phyloP scores from a whole-genome alignment of 2,113 vertebrate species.

The Gadus chalcogrammus region DNA sequence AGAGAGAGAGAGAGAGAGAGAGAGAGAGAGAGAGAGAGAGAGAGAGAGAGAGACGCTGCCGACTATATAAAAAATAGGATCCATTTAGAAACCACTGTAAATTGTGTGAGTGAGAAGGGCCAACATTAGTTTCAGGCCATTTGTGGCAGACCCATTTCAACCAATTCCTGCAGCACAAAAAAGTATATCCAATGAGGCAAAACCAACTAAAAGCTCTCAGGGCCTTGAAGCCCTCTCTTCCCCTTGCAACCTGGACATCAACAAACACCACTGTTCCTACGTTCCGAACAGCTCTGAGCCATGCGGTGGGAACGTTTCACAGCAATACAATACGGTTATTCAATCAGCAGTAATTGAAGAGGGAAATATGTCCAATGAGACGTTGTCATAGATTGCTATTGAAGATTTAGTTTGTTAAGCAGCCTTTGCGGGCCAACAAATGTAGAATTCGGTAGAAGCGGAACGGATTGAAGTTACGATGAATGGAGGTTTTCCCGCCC shows the following conservation, averaged over 20 bases:
- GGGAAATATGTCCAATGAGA: background rate
- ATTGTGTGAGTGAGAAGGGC: conserved; percentile 54
- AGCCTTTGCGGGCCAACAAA: conserved; percentile 10
- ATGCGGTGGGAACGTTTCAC: conserved; percentile 21
- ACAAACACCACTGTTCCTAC: conserved; percentile 3
- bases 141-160: conserved; percentile 67
- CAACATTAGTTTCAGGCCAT: conserved; percentile 72
- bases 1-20: conserved; percentile 11
- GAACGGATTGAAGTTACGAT: conserved; percentile 18
- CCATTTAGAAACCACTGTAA: conserved; percentile 48
- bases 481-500: conserved; percentile 18
- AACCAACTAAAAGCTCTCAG: conserved; percentile 59
- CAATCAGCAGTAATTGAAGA: conserved; percentile 3
- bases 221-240: conserved; percentile 36
- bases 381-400: background rate
- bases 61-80: conserved; percentile 25
- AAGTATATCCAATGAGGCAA: conserved; percentile 56
- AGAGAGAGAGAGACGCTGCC: conserved; percentile 3
- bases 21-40: conserved; percentile 7
- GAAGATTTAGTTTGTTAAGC: background rate
- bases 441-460: too few relatives aligned
- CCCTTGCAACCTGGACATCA: conserved; percentile 42
- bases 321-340: background rate
- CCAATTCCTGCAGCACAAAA: conserved; percentile 50
- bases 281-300: conserved; percentile 15